These are phyloP conservation scores for Pachliopta kotzebuea DNA, from an alignment of 2,888 invertebrate genomes.

Conservation along the genomic window DNA sequence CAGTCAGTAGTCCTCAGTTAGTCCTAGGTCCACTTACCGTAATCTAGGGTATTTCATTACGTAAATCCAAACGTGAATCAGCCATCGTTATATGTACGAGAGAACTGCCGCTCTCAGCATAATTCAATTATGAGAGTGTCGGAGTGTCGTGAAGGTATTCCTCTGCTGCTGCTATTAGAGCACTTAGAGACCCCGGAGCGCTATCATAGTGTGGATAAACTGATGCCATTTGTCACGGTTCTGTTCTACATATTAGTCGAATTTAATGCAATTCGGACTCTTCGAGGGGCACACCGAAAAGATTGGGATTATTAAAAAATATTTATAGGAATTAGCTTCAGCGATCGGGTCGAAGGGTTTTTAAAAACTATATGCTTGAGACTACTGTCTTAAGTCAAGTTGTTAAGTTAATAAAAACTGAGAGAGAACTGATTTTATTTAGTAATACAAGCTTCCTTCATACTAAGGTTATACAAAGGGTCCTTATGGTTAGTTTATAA, in stretches of 20 bases:
- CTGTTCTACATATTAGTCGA: not conserved
- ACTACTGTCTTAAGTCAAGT: no score
- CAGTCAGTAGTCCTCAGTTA: no score
- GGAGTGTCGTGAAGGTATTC: constrained; percentile 46
- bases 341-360: no score
- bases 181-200: constrained; percentile 19
- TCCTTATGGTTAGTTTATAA: no score
- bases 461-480: no score
- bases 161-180: constrained; percentile 20
- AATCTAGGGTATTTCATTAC: constrained; percentile 58
- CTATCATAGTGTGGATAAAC: constrained; percentile 19
- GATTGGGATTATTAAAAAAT: no score
- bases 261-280: not conserved
- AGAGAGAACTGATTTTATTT: no score
- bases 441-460: no score
- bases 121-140: constrained; percentile 72
- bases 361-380: no score
- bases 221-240: constrained; percentile 1
- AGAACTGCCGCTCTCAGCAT: constrained; percentile 67
- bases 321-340: no score
- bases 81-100: constrained; percentile 66
- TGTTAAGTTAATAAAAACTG: no score
- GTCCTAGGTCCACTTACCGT: constrained; percentile 48
- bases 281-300: no score
- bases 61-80: constrained; percentile 59